Evolutionary conservation across 2,888 invertebrate species (phyloP).

Genomic region (Diplazon laetatorius): DNA sequence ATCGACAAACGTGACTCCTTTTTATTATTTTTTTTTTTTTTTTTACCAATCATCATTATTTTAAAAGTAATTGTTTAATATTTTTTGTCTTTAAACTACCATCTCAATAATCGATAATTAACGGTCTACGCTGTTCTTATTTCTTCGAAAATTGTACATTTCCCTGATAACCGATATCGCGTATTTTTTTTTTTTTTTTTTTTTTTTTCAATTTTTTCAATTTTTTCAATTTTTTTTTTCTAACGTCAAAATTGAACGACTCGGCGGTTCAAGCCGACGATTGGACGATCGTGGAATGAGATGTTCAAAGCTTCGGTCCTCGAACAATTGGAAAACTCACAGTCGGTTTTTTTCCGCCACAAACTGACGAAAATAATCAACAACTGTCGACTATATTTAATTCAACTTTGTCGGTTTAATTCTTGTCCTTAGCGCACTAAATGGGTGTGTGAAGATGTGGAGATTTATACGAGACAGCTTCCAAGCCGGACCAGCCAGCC

Average conservation of each 20-base stretch:
- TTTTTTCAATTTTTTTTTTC: no score
- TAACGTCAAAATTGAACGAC: no score
- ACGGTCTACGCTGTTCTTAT: slow-evolving; percentile 12
- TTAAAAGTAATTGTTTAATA: slow-evolving; percentile 19
- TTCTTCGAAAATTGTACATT: slow-evolving; percentile 30
- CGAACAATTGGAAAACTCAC: no score
- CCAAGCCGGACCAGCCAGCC: slow-evolving; percentile 76
- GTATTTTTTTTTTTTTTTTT: background rate
- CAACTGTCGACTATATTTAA: slow-evolving; percentile 20
- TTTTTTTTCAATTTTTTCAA: background rate
- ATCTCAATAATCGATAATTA: slow-evolving; percentile 28
- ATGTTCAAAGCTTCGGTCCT: background rate
- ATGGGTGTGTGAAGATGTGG: slow-evolving; percentile 66
- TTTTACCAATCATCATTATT: background rate
- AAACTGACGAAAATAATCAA: slow-evolving; percentile 4
- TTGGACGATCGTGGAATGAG: slow-evolving; percentile 42
- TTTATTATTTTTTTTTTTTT: slow-evolving; percentile 5
- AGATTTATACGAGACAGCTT: slow-evolving; percentile 65
- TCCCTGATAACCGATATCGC: slow-evolving; percentile 5
- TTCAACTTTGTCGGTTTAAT: no score
- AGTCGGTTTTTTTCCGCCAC: background rate
- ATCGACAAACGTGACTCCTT: slow-evolving; percentile 11
- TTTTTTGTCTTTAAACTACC: slow-evolving; percentile 23
- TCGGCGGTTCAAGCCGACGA: slow-evolving; percentile 22
- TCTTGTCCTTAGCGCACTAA: slow-evolving; percentile 2